These are phyloP conservation scores for Odobenus rosmarus DNA, from an alignment of 2,113 vertebrate species.

Conservation along the genomic window DNA sequence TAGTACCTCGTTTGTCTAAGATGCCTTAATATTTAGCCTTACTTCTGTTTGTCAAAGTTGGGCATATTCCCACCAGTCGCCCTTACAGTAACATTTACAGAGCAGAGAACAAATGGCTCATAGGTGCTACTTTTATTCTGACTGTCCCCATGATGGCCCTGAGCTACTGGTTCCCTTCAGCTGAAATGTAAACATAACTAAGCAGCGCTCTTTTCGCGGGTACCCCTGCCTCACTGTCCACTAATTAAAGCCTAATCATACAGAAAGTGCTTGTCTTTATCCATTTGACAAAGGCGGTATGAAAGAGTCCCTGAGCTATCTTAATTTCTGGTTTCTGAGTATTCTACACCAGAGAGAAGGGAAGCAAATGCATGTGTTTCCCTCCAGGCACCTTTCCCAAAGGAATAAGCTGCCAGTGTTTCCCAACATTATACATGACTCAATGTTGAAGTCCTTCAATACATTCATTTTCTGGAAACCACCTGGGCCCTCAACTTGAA, in stretches of 20 bases:
- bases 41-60: not conserved
- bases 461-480: not conserved
- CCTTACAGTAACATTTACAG: not conserved
- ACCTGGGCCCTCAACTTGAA: not conserved
- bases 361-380: constrained; percentile 36
- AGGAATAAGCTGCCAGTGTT: not conserved
- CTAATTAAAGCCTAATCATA: not conserved
- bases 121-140: not conserved
- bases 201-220: not conserved
- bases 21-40: constrained; percentile 11
- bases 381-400: not conserved
- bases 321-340: constrained; percentile 50
- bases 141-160: not conserved
- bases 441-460: not conserved
- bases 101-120: not conserved
- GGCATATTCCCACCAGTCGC: not conserved
- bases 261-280: not conserved
- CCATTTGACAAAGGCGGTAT: not conserved
- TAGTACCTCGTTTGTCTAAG: not conserved
- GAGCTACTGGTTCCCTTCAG: not conserved
- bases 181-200: not conserved
- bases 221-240: not conserved
- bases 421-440: not conserved
- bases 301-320: not conserved
- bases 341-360: not conserved